These are phyloP conservation scores for Pocillopora meandrina DNA, from an alignment of 92 coral and sea anemone genomes.

Conservation along the genomic window DNA sequence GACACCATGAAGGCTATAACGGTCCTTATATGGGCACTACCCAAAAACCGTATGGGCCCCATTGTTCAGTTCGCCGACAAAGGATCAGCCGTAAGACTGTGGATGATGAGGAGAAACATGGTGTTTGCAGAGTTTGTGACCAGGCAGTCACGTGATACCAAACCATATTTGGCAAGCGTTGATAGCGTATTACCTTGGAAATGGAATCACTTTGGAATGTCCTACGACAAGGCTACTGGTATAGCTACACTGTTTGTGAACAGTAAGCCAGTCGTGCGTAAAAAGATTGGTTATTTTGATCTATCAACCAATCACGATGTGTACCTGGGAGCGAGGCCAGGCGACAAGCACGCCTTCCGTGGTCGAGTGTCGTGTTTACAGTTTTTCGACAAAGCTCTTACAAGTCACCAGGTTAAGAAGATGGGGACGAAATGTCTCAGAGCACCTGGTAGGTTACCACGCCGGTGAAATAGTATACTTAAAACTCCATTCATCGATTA, in stretches of 20 bases:
- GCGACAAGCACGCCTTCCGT: slow-evolving; percentile 53
- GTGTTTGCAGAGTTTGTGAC: slow-evolving; percentile 72
- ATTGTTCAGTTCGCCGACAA: slow-evolving; percentile 69
- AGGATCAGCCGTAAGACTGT: slow-evolving; percentile 65
- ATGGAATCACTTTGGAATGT: slow-evolving; percentile 85
- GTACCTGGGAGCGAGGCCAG: slow-evolving; percentile 68
- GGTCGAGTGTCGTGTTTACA: slow-evolving; percentile 76
- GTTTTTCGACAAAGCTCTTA: slow-evolving; percentile 63
- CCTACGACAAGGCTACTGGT: slow-evolving; percentile 80
- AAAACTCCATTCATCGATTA: no score
- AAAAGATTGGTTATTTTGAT: slow-evolving; percentile 43
- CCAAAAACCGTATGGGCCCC: slow-evolving; percentile 78
- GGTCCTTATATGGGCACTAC: slow-evolving; percentile 65
- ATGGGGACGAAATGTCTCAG: slow-evolving; percentile 46
- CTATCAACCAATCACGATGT: slow-evolving; percentile 78
- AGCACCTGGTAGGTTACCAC: slow-evolving; percentile 7
- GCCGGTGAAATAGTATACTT: not conserved
- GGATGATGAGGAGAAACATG: slow-evolving; percentile 70
- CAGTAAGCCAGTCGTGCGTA: slow-evolving; percentile 41
- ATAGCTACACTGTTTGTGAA: slow-evolving; percentile 75
- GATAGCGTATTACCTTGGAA: slow-evolving; percentile 53
- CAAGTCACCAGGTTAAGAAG: slow-evolving; percentile 34
- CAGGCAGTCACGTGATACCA: slow-evolving; percentile 42
- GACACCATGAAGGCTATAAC: slow-evolving; percentile 75
- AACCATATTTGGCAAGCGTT: slow-evolving; percentile 65